Base-by-base conservation (phyloP, 2,797 vertebrate genomes). In the Gephyroberyx darwinii region DNA sequence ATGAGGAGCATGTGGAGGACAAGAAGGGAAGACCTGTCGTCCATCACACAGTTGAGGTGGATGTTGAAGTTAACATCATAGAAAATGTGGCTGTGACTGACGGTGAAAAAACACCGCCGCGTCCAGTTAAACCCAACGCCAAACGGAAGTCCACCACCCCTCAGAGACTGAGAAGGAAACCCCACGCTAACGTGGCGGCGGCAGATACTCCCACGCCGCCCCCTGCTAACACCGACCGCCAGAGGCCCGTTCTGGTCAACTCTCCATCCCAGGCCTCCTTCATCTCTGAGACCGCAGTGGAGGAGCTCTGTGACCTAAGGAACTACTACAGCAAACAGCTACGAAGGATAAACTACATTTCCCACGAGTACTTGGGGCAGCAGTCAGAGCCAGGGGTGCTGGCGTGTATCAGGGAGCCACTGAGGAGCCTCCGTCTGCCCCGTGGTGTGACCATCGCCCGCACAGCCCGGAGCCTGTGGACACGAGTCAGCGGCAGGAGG, bases 321-420 rank as follows among this genome's bases (percentile, higher is more conserved):
- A 90, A 84, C 66, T 93, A 93, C 74, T 94, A 94, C 81, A 91
- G 84, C 78, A 88, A 83, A 26, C 93, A 94, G 83, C 87, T 94
- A 22, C 76, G 85, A 54, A 86, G 88, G 26, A 95, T 95, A 3
- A 89, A 95, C 84, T 85, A 93, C 77, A 77, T 92, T 62, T 94
- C 93, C 83, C 92, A 92, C 37, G 93, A 95, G 55, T 80, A 85
- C 69, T 78, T 94, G 76, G 91, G 92, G 20, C 80, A 75, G 65
- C 77, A 87, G 0, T 30, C 57, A 0, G 81, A 91, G 19, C 71
- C 89, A 0, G 92, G 90, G 0, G 77, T 92, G 26, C 74, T 94
- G 69, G 88, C 87, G 0, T 94, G 93, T n/a, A 92, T 93, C 59
- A 82, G 81, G 33, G 92, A 90, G 67, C 92, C 93, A 0, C 85